Evolutionary conservation across 1,140 invertebrate species (phyloP), one percentile per base, ranked within the genome.

Genomic region (Bemisia tabaci): DNA sequence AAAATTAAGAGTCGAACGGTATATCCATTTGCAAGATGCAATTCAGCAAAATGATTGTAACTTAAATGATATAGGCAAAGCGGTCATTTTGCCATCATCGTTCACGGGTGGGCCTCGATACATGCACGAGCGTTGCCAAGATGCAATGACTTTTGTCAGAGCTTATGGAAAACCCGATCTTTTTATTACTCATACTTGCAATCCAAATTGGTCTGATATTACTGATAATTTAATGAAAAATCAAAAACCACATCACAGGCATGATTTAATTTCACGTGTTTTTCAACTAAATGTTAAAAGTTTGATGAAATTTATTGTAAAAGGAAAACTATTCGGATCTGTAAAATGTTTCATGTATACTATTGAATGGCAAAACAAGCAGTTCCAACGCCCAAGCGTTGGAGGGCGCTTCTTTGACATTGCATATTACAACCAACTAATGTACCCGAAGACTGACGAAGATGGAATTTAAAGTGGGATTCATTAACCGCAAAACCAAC

Each of bases 1-100:
- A 22, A 74, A 79, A 70, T 70, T 82, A 26, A 70, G 79, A 65
- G 71, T 72, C 25, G 79, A 82, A 69, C 69, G 75, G 60, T 82
- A 81, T 68, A 71, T 77, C 64, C 58, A 69, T 24, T 67, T 79
- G 25, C 66, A 64, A 61, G 74, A 77, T 64, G 68, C 66, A 26
- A 64, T 73, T 22, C 21, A 62, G 2, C 59, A 25, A 23, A 60
- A 70, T 26, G 68, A 75, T 68, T 21, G 1, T 12, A 39, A 71
- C 23, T 67, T 21, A 1, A 48, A 26, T 17, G 17, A 70, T 24
- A 27, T 74, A 12, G 75, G 72, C 12, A 67, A 70, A 48, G 12
- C 26, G 22, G 61, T 72, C 23, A 72, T 79, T 61, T 70, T 79
- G 25, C 76, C 77, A 63, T 75, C 77, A 58, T 64, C 71, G 2